These are phyloP conservation scores for Microcebus griseorufus DNA, from an alignment of 2,113 vertebrate species.

Conservation along the genomic window DNA sequence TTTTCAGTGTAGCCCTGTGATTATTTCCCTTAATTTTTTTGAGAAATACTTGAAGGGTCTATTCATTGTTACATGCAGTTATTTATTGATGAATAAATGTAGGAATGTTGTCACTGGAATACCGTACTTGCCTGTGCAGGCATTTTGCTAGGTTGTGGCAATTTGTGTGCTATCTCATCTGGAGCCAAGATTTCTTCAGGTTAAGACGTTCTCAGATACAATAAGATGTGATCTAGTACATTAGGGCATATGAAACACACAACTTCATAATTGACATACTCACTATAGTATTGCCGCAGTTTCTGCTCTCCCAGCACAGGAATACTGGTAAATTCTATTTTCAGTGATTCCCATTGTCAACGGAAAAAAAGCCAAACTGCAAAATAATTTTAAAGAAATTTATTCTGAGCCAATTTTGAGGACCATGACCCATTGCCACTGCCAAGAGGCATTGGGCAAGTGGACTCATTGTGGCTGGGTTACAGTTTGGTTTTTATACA, in stretches of 20 bases:
- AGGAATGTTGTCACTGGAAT: not conserved
- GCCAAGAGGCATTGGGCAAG: too few relatives aligned
- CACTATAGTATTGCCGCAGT: too few relatives aligned
- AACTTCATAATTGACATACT: accelerated
- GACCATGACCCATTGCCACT: too few relatives aligned
- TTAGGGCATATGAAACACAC: accelerated
- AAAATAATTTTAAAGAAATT: too few relatives aligned
- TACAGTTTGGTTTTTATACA: too few relatives aligned
- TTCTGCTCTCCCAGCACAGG: not conserved
- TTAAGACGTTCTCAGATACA: not conserved
- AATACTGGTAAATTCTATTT: not conserved
- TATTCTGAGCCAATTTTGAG: too few relatives aligned
- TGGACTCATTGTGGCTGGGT: too few relatives aligned
- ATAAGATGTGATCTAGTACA: accelerated
- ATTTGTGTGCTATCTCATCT: accelerated
- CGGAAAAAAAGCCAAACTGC: too few relatives aligned
- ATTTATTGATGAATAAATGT: not conserved
- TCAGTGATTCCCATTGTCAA: not conserved
- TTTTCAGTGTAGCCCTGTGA: not conserved
- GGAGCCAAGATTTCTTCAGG: not conserved
- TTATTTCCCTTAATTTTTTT: not conserved
- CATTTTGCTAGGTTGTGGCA: not conserved
- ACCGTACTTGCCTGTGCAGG: not conserved
- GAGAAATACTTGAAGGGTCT: not conserved
- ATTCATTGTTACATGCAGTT: not conserved